Evolutionary conservation across 2,888 invertebrate genomes (phyloP).

Genomic region (Copidosoma aretas): DNA sequence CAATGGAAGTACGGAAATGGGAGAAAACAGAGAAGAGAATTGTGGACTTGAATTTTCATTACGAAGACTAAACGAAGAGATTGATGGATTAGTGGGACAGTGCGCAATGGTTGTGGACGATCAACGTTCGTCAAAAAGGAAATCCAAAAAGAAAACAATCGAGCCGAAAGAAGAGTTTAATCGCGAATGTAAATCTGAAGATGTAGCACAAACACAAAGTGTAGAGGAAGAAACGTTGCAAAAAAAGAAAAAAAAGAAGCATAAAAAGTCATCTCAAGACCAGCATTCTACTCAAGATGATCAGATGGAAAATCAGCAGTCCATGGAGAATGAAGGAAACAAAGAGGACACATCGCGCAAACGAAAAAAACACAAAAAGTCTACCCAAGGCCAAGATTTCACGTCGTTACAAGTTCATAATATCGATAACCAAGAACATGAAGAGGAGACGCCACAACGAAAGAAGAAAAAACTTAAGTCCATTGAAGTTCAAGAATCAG

Average conservation of each 20-base stretch:
- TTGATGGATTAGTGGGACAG: neutral
- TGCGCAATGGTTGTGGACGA: neutral
- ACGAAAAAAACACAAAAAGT: too few species aligned
- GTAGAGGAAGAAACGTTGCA: neutral
- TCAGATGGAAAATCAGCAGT: neutral
- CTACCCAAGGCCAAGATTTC: too few species aligned
- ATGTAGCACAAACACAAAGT: neutral
- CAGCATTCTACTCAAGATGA: neutral
- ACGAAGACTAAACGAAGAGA: constrained; percentile 3
- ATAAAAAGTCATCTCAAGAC: neutral
- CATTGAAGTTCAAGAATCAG: too few species aligned
- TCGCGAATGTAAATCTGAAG: neutral
- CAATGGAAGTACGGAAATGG: constrained; percentile 16
- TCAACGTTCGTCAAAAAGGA: neutral
- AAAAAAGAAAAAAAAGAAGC: neutral
- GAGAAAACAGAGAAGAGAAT: constrained; percentile 6
- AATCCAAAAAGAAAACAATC: neutral
- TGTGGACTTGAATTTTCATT: neutral
- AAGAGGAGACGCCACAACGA: too few species aligned
- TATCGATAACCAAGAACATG: too few species aligned
- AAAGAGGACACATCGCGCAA: neutral
- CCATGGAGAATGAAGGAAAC: neutral
- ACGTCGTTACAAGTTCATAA: too few species aligned
- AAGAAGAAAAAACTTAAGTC: too few species aligned
- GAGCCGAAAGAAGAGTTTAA: too few species aligned